A percentile compares a stretch with the other conserved stretches of the same genome.
These are phyloP conservation scores for Volucella bombylans DNA, from an alignment of 2,888 invertebrate genomes.

Conservation along the genomic window DNA sequence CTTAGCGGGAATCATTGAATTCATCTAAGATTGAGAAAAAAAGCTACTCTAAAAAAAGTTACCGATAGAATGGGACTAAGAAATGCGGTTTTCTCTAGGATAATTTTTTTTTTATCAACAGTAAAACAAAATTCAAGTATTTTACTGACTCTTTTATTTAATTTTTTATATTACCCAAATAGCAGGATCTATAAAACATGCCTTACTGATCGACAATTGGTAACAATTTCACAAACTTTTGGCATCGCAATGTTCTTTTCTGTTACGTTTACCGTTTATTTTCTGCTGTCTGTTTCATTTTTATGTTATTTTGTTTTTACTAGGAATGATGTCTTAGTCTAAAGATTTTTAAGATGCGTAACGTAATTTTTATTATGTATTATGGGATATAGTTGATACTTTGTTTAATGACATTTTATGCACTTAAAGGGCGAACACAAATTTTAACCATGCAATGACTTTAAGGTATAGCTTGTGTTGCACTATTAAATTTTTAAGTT, in stretches of 20 bases:
- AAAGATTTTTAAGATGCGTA: conserved; percentile 41
- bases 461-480: background rate
- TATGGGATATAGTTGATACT: conserved; percentile 21
- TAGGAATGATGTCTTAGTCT: conserved; percentile 69
- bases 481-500: conserved; percentile 19
- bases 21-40: too few relatives aligned
- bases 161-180: conserved; percentile 26
- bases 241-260: conserved; percentile 21
- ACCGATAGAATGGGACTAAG: background rate
- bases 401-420: conserved; percentile 29
- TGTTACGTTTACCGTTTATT: background rate
- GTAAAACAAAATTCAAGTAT: background rate
- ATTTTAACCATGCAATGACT: conserved; percentile 5
- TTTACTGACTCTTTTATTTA: conserved; percentile 47
- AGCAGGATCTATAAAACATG: conserved; percentile 49
- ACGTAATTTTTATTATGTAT: conserved; percentile 9
- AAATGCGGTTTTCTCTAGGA: background rate
- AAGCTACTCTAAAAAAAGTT: too few relatives aligned
- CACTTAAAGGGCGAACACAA: conserved; percentile 20
- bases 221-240: conserved; percentile 39
- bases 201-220: conserved; percentile 21
- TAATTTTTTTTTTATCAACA: background rate
- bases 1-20: too few relatives aligned
- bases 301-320: conserved; percentile 7
- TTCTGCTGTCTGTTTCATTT: conserved; percentile 1